Evolutionary conservation across 2,113 vertebrate species (phyloP).

Genomic region (Ptyas mucosa): DNA sequence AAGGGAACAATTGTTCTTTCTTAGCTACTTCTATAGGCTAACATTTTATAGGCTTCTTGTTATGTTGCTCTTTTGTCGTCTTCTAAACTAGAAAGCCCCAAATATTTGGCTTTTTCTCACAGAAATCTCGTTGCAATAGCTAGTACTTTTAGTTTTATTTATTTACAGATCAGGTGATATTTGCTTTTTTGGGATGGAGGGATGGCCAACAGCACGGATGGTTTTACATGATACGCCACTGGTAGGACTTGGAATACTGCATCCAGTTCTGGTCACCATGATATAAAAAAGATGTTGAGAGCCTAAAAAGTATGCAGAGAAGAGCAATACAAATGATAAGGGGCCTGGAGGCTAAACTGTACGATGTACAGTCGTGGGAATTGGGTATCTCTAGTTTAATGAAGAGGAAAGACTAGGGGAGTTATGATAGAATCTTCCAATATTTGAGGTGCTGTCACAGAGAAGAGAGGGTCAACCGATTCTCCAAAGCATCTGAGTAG

Average conservation of each 20-base stretch:
- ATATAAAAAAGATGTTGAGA: neutral
- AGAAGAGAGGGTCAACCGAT: neutral
- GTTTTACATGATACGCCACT: neutral
- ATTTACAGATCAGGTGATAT: neutral
- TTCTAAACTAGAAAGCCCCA: neutral
- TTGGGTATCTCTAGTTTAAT: neutral
- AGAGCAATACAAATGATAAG: neutral
- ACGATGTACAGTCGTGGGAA: neutral
- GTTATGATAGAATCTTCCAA: neutral
- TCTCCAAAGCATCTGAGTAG: neutral
- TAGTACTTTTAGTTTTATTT: neutral
- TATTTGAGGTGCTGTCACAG: neutral
- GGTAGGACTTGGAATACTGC: neutral
- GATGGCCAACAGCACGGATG: neutral
- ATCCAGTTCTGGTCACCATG: neutral
- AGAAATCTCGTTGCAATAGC: neutral
- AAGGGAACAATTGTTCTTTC: neutral
- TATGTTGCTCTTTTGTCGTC: neutral
- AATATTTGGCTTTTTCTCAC: neutral
- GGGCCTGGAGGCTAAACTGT: neutral
- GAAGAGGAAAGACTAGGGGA: neutral
- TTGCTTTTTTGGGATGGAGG: neutral
- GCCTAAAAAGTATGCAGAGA: neutral
- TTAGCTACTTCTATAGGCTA: neutral
- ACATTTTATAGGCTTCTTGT: no score